Conservation (phyloP, 2,113 vertebrate genomes). For the Trachemys scripta region DNA sequence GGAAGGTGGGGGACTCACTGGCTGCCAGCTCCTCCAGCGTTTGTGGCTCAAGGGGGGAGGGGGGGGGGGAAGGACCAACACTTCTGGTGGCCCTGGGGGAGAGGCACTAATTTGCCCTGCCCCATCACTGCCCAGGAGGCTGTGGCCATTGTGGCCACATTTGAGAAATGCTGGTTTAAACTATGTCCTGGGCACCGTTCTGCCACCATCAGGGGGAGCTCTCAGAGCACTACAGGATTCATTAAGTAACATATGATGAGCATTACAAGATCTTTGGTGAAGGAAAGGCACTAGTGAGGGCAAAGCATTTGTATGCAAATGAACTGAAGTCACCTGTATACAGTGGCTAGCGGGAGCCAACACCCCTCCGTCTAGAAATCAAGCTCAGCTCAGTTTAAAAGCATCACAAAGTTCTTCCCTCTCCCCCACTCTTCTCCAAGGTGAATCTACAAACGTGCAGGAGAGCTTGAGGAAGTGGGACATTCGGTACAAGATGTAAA, state of each 20-base stretch:
- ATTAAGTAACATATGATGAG: conserved; percentile 72
- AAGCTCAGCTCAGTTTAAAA: not conserved
- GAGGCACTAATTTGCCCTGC: too few species aligned
- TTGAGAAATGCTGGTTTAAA: not conserved
- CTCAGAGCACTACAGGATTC: conserved; percentile 70
- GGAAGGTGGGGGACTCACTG: too few species aligned
- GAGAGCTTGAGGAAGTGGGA: conserved; percentile 49
- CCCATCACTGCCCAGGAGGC: too few species aligned
- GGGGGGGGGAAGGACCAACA: too few species aligned
- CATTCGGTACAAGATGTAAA: conserved; percentile 61
- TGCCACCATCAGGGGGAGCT: conserved; percentile 58
- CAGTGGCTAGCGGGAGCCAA: not conserved
- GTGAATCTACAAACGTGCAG: conserved; percentile 33
- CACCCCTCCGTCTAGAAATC: conserved; percentile 5
- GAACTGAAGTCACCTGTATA: conserved; percentile 23
- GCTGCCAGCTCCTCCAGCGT: too few species aligned
- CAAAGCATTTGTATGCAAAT: conserved; percentile 35
- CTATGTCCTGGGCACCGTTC: conserved; percentile 57
- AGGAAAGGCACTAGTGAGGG: conserved; percentile 46
- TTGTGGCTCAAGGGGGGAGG: too few species aligned
- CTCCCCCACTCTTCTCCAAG: conserved; percentile 36
- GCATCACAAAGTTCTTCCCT: not conserved
- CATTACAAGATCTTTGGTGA: conserved; percentile 57
- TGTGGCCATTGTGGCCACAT: too few species aligned
- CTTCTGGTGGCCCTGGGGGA: too few species aligned